A percentile compares a stretch with the other conserved stretches of the same genome.
These are phyloP conservation scores for Macroglossus sobrinus DNA, from an alignment of 2,113 vertebrate genomes.

Conservation along the genomic window DNA sequence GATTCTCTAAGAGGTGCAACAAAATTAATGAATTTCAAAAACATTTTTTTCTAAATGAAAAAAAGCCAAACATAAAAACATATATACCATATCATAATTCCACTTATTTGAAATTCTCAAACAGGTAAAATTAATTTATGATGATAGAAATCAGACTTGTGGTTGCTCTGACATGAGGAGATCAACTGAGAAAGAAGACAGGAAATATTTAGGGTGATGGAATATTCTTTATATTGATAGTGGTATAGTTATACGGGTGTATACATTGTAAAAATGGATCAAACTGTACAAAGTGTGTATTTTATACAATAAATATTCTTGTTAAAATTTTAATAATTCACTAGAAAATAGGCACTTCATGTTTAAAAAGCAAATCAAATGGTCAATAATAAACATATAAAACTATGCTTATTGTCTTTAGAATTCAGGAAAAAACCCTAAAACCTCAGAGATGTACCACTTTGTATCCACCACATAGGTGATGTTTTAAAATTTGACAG, in stretches of 20 bases:
- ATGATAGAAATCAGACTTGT: not conserved
- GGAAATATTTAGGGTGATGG: not conserved
- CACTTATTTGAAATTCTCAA: not conserved
- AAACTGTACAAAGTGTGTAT: not conserved
- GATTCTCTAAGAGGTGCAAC: not conserved
- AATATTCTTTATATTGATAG: not conserved
- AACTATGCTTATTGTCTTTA: not conserved
- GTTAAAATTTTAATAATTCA: not conserved
- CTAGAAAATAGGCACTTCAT: not conserved
- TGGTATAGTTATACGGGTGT: not conserved
- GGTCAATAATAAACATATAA: not conserved
- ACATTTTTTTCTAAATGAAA: not conserved
- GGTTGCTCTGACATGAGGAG: not conserved
- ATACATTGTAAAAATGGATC: not conserved
- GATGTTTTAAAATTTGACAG: not conserved
- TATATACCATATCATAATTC: not conserved
- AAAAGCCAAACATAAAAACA: not conserved
- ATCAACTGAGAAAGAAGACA: not conserved
- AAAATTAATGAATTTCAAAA: not conserved
- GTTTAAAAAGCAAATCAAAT: not conserved
- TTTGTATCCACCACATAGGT: not conserved
- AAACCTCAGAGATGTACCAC: not conserved
- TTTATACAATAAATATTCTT: not conserved
- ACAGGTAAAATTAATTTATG: not conserved
- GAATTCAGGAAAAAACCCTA: not conserved